phyloP scores from a whole-genome alignment of 2,113 vertebrate species.

The Nettapus auritus region DNA sequence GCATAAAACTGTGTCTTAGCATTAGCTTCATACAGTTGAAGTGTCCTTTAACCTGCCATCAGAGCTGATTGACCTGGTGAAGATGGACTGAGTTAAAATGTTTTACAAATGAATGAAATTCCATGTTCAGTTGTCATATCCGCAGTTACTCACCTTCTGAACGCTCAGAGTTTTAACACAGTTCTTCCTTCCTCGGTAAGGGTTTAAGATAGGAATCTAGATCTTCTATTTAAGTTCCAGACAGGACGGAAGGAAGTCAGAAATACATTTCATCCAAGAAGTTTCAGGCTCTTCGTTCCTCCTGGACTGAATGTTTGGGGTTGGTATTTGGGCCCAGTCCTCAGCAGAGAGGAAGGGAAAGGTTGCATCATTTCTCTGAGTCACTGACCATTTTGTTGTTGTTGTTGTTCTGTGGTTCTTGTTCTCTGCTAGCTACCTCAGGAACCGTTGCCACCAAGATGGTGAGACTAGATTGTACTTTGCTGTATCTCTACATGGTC shows the following conservation, averaged over 20 bases:
- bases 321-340: neutral
- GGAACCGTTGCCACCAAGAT: neutral
- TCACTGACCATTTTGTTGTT: neutral
- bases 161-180: neutral
- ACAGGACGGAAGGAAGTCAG: slow-evolving; percentile 2
- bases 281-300: slow-evolving; percentile 7
- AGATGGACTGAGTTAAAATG: neutral
- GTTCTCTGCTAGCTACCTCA: neutral
- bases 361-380: neutral
- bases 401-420: neutral
- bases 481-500: neutral
- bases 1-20: fast-evolving
- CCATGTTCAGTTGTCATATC: slow-evolving; percentile 27
- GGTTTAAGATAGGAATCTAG: neutral
- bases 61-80: neutral
- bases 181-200: slow-evolving; percentile 33
- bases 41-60: neutral
- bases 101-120: slow-evolving; percentile 23
- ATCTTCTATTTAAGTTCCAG: slow-evolving; percentile 29
- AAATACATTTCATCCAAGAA: neutral
- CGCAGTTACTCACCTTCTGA: neutral
- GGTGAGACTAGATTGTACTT: neutral
- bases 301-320: neutral
- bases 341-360: neutral
- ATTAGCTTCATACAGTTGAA: neutral